Conservation (phyloP, 1,140 invertebrate species). For the Saccostrea cuccullata region DNA sequence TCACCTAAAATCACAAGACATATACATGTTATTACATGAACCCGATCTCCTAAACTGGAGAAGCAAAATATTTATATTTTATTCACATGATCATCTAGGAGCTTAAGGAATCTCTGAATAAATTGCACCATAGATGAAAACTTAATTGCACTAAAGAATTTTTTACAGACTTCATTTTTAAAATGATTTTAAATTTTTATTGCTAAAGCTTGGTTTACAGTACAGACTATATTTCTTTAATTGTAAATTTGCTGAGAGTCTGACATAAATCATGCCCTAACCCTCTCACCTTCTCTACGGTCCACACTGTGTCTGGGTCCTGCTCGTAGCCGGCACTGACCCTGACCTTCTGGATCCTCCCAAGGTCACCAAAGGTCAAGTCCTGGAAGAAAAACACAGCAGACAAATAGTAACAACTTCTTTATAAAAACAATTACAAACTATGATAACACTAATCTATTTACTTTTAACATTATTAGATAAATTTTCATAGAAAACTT, state of each 20-base stretch:
- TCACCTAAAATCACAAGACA: slow-evolving; percentile 52
- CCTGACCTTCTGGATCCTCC: slow-evolving; percentile 66
- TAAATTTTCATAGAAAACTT: too few species aligned
- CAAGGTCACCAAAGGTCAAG: slow-evolving; percentile 63
- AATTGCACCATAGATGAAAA: too few species aligned
- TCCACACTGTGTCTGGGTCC: slow-evolving; percentile 62
- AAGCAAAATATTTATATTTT: too few species aligned
- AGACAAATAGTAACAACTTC: too few species aligned
- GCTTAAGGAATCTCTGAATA: too few species aligned
- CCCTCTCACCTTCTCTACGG: slow-evolving; percentile 60
- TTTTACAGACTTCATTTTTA: too few species aligned
- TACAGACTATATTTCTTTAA: background rate
- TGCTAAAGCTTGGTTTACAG: background rate
- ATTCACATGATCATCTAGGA: too few species aligned
- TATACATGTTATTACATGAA: background rate
- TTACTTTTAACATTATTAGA: too few species aligned
- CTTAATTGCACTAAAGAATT: too few species aligned
- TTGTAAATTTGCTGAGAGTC: background rate
- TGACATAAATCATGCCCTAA: background rate
- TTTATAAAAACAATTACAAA: background rate
- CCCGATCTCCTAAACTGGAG: too few species aligned
- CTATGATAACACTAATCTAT: too few species aligned
- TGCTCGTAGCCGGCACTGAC: slow-evolving; percentile 62
- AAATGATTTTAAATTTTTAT: too few species aligned
- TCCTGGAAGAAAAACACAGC: slow-evolving; percentile 52